Evolutionary conservation across 1,140 invertebrate genomes (phyloP).

Genomic region (Parasteatoda tepidariorum): DNA sequence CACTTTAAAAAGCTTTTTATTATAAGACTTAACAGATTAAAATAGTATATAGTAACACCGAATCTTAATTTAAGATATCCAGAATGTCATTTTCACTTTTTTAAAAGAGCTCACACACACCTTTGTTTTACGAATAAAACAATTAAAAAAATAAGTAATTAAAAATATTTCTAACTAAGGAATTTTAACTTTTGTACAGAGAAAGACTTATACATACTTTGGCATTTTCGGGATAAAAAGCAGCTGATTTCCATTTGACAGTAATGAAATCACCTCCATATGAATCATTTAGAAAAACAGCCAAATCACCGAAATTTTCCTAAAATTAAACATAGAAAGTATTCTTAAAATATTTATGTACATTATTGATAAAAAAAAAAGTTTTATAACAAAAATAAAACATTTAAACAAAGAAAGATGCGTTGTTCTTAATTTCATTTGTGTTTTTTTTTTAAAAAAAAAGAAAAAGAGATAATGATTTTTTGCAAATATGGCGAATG

Average conservation of each 20-base stretch:
- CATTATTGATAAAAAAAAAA: background rate
- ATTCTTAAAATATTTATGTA: background rate
- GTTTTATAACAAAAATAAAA: too few relatives aligned
- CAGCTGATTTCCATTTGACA: slow-evolving; percentile 82
- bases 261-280: slow-evolving; percentile 85
- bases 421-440: too few relatives aligned
- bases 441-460: too few relatives aligned
- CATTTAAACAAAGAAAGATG: background rate
- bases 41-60: background rate
- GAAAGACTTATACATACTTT: slow-evolving; percentile 73
- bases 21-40: background rate
- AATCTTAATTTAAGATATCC: background rate
- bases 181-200: background rate
- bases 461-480: too few relatives aligned
- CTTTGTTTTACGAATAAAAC: background rate
- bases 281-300: slow-evolving; percentile 88
- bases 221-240: slow-evolving; percentile 75
- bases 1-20: background rate
- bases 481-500: too few relatives aligned
- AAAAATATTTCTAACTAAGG: slow-evolving; percentile 35
- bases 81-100: background rate
- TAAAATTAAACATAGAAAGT: slow-evolving; percentile 68
- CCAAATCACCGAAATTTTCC: slow-evolving; percentile 81
- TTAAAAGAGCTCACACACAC: background rate
- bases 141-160: background rate